Percentiles rank a stretch among this genome's conserved stretches.
phyloP scores from a whole-genome alignment of 2,797 vertebrate species.

The Micrastur ruficollis region DNA sequence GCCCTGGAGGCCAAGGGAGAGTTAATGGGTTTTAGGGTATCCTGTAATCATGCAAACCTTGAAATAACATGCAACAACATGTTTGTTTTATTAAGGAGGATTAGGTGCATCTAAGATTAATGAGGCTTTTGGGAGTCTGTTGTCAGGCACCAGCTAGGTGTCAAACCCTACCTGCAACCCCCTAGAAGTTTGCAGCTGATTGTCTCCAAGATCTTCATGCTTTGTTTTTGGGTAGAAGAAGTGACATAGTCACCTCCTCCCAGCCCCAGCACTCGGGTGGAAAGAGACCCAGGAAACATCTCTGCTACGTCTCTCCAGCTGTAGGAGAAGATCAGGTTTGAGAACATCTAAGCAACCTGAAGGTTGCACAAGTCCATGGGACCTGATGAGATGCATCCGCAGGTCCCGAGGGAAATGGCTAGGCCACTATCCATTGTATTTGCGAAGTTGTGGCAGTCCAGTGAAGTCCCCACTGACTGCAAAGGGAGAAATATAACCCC shows the following conservation, averaged over 20 bases:
- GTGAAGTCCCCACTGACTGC: no score
- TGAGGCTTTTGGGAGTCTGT: not conserved
- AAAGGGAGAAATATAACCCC: no score
- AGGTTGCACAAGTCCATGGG: no score
- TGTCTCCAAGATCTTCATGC: not conserved
- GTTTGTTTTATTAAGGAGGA: not conserved
- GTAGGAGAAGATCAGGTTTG: no score
- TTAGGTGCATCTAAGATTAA: not conserved
- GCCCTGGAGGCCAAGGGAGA: not conserved
- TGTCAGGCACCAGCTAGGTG: not conserved
- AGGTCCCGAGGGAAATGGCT: no score
- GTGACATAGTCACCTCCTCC: not conserved
- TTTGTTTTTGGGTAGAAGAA: not conserved
- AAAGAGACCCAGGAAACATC: not conserved
- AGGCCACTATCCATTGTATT: no score
- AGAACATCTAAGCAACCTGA: no score
- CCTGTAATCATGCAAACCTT: not conserved
- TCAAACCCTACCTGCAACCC: not conserved
- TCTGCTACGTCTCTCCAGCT: not conserved
- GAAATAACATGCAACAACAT: not conserved
- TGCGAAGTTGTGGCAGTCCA: no score
- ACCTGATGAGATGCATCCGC: no score
- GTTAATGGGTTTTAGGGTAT: not conserved
- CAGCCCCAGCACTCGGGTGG: not conserved
- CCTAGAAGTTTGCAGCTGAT: not conserved